These are phyloP conservation scores for Enhydra lutris DNA, from an alignment of 2,113 vertebrate genomes.

Conservation along the genomic window DNA sequence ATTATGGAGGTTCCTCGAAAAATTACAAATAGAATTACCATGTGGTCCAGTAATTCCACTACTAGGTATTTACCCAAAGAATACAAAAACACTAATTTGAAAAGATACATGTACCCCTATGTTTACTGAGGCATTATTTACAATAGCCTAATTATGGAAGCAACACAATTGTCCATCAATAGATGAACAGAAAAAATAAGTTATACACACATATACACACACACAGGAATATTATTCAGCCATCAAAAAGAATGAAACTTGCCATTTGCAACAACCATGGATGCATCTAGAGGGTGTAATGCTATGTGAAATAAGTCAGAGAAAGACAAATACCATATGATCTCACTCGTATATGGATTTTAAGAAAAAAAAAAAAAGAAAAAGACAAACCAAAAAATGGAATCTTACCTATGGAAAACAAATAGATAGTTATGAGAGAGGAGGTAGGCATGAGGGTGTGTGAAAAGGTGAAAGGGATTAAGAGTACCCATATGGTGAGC, in stretches of 20 bases:
- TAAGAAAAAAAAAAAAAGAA: no score
- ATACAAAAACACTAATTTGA: background rate
- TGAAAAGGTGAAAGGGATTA: no score
- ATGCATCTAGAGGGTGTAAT: background rate
- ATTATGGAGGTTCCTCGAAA: background rate
- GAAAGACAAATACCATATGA: background rate
- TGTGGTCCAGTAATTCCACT: background rate
- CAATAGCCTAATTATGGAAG: background rate
- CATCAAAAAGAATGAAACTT: background rate
- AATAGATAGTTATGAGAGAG: no score
- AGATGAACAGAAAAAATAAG: background rate
- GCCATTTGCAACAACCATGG: background rate
- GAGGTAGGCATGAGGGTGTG: no score
- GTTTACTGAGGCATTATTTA: background rate
- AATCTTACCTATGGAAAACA: no score
- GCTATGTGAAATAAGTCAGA: background rate
- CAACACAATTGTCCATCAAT: background rate
- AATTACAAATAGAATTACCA: background rate
- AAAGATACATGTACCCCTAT: background rate
- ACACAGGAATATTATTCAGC: background rate
- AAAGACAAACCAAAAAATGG: no score
- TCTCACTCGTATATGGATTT: background rate
- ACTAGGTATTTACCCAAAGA: background rate
- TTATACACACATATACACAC: background rate
- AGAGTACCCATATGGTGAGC: no score